Evolutionary conservation across 2,888 invertebrate genomes (phyloP).

Genomic region (Ernsta delagoae): DNA sequence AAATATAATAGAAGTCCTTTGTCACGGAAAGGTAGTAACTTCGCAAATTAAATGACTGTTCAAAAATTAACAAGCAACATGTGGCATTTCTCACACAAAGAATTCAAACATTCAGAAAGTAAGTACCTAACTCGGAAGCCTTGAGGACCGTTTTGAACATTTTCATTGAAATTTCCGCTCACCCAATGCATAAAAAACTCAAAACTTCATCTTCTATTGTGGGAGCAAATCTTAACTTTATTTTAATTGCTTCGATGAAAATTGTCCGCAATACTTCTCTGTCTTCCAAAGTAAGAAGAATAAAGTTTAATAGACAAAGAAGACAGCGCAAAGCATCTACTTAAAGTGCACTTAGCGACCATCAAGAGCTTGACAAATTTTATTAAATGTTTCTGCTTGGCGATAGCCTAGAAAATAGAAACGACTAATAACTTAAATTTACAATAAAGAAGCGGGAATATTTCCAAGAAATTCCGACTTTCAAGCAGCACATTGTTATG

Average conservation of each 20-base stretch:
- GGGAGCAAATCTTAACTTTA: background rate
- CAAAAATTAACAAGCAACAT: too few relatives aligned
- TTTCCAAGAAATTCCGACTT: background rate
- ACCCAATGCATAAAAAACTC: background rate
- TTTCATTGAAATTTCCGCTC: background rate
- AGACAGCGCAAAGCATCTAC: constrained; percentile 5
- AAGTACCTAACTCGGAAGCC: background rate
- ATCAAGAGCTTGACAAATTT: constrained; percentile 18
- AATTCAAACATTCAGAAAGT: too few relatives aligned
- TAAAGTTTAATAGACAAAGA: constrained; percentile 22
- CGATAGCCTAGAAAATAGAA: background rate
- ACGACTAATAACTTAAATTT: background rate
- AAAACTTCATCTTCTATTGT: too few relatives aligned
- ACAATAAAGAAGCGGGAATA: background rate
- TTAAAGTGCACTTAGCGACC: constrained; percentile 20
- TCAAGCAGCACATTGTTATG: background rate
- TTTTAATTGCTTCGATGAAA: constrained; percentile 1
- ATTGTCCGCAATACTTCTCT: background rate
- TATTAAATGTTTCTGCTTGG: constrained; percentile 23
- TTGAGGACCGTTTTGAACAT: background rate
- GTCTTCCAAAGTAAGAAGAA: background rate
- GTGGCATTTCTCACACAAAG: too few relatives aligned
- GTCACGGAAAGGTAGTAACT: too few relatives aligned
- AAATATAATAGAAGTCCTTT: too few relatives aligned
- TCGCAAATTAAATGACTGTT: too few relatives aligned